Conservation (phyloP, 2,113 vertebrate genomes). For the Butastur rufipennis region DNA sequence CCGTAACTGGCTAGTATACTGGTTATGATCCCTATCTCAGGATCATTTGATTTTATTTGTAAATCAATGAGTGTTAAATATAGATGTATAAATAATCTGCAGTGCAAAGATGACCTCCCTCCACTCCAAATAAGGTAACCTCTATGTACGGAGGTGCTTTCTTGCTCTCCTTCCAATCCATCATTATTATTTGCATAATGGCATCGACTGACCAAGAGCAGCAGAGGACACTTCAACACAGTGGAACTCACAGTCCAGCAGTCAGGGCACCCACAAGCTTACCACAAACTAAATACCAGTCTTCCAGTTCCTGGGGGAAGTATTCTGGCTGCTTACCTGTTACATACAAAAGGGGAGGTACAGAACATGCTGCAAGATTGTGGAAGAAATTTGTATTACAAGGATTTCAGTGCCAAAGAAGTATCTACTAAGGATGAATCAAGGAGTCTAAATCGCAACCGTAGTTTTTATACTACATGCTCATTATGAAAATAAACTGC, state of each 20-base stretch:
- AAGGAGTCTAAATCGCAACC: background rate
- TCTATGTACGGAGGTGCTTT: background rate
- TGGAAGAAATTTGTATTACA: background rate
- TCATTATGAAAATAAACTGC: background rate
- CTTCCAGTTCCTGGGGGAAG: background rate
- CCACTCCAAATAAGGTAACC: background rate
- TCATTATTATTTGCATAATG: background rate
- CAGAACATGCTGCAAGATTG: fast-evolving
- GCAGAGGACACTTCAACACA: background rate
- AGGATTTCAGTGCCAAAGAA: background rate
- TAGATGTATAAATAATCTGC: background rate
- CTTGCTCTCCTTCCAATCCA: background rate
- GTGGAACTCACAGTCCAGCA: fast-evolving
- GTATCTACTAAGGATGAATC: background rate
- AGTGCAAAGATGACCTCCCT: background rate
- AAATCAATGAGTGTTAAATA: background rate
- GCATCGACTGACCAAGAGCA: background rate
- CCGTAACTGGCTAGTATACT: background rate
- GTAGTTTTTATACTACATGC: background rate
- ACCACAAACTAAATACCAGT: background rate
- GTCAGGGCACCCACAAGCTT: too few relatives aligned
- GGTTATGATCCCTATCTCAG: background rate
- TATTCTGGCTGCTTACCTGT: background rate
- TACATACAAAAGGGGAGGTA: background rate
- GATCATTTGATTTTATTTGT: background rate